Conservation (phyloP, 2,888 invertebrate genomes). For the Drosophila mulleri region DNA sequence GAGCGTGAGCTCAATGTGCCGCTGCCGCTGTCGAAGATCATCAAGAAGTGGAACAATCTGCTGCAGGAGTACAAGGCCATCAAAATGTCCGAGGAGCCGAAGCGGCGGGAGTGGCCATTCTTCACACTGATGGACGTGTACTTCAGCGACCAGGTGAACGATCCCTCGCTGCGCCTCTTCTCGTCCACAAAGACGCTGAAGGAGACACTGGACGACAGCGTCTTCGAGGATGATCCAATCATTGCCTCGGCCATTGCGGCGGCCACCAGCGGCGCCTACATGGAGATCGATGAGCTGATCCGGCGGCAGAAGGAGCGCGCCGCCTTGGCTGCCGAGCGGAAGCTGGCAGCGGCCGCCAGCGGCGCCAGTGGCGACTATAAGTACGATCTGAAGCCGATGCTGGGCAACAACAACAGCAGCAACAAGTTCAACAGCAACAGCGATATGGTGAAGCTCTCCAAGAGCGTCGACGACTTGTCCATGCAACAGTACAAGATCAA, state of each 20-base stretch:
- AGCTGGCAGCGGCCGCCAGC: constrained; percentile 65
- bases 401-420: constrained; percentile 69
- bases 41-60: constrained; percentile 86
- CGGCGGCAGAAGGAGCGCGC: constrained; percentile 83
- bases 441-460: constrained; percentile 79
- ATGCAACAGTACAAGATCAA: constrained; percentile 82
- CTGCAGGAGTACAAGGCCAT: constrained; percentile 86
- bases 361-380: constrained; percentile 76
- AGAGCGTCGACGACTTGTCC: constrained; percentile 81
- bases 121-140: constrained; percentile 85
- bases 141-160: constrained; percentile 85
- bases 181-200: constrained; percentile 85
- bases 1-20: constrained; percentile 85
- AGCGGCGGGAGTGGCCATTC: constrained; percentile 85
- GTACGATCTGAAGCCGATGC: constrained; percentile 82
- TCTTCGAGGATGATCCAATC: constrained; percentile 85
- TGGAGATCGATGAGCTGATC: constrained; percentile 85
- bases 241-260: constrained; percentile 85
- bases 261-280: constrained; percentile 84
- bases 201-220: constrained; percentile 85
- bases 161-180: constrained; percentile 85
- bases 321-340: constrained; percentile 75
- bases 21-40: constrained; percentile 85
- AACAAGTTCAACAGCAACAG: constrained; percentile 79
- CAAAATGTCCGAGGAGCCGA: constrained; percentile 85